These are phyloP conservation scores for Fringilla coelebs DNA, from an alignment of 2,797 vertebrate species.

Conservation along the genomic window DNA sequence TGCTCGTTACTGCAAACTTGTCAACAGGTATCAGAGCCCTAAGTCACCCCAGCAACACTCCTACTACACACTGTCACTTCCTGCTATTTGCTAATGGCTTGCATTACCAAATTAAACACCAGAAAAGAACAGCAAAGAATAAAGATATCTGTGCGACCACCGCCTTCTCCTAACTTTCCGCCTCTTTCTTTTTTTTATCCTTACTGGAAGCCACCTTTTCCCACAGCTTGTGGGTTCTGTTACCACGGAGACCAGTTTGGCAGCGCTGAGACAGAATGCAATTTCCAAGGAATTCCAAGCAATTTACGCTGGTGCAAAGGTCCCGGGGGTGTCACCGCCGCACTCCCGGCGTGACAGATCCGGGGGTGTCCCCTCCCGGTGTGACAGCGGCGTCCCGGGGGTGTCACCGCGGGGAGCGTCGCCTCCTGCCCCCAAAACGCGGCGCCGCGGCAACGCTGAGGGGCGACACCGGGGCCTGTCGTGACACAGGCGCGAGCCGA, in stretches of 20 bases:
- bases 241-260: not conserved
- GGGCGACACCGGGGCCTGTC: not conserved
- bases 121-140: not conserved
- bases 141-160: accelerated
- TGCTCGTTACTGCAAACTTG: not conserved
- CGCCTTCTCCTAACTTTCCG: not conserved
- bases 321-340: not conserved
- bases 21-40: not conserved
- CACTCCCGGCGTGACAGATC: not conserved
- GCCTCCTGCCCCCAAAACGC: not conserved
- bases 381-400: not conserved
- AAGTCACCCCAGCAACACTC: not conserved
- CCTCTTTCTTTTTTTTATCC: accelerated
- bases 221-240: accelerated
- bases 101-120: not conserved
- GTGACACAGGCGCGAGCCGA: not conserved
- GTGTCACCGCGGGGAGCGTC: not conserved
- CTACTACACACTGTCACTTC: not conserved
- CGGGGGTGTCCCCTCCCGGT: too few relatives aligned
- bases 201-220: not conserved
- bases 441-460: not conserved
- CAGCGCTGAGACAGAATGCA: not conserved
- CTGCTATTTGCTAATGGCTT: not conserved
- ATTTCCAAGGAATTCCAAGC: not conserved
- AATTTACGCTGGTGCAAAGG: accelerated